Conservation (phyloP, 1,140 invertebrate species). For the Brachionus sp. region DNA sequence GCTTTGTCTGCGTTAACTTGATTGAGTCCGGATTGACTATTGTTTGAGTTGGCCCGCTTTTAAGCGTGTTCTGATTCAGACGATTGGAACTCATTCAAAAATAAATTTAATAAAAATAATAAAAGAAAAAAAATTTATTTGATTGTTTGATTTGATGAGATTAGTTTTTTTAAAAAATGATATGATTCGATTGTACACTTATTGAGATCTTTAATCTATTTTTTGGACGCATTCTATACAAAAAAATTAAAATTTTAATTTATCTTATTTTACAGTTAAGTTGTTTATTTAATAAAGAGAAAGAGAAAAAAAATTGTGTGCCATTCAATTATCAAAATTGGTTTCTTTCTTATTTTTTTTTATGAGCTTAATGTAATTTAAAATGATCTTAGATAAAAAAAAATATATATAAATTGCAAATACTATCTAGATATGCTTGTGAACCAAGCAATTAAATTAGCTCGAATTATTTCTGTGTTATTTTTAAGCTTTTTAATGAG, state of each 20-base stretch:
- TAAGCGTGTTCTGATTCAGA: not conserved
- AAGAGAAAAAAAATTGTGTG: not conserved
- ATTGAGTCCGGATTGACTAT: not conserved
- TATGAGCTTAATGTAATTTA: constrained; percentile 13
- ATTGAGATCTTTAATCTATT: constrained; percentile 39
- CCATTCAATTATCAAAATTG: not conserved
- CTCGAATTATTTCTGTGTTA: not conserved
- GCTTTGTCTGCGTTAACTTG: not conserved
- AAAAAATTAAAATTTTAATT: not conserved
- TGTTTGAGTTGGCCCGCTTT: not conserved
- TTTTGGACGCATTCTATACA: constrained; percentile 36
- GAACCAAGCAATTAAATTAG: not conserved
- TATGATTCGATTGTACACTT: constrained; percentile 23
- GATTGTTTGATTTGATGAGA: not conserved
- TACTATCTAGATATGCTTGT: constrained; percentile 19
- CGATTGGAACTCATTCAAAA: constrained; percentile 27
- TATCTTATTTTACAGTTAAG: constrained; percentile 15
- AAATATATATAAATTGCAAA: not conserved
- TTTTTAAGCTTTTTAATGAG: not conserved
- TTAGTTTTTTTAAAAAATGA: not conserved
- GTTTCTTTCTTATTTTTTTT: not conserved
- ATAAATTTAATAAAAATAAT: not conserved
- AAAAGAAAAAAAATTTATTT: not conserved
- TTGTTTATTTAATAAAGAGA: not conserved
- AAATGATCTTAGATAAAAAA: constrained; percentile 1